Conservation (phyloP, 2,797 vertebrate species). For the Cryptoprocta ferox region DNA sequence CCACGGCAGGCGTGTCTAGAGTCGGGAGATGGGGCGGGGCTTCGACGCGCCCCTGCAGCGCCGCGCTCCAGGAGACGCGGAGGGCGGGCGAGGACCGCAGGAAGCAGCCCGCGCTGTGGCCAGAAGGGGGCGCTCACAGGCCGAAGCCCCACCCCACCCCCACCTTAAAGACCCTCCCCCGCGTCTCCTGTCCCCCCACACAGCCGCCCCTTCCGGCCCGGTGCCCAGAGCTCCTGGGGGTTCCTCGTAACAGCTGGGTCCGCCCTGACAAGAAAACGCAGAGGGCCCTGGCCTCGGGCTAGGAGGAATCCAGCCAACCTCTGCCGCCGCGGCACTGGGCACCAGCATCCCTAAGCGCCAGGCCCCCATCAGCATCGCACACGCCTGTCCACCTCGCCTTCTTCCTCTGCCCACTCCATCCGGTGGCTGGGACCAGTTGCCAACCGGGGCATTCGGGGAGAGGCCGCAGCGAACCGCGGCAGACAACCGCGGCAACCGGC, state of each 20-base stretch:
- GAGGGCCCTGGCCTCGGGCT: not conserved
- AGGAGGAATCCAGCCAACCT: not conserved
- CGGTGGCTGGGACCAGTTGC: not conserved
- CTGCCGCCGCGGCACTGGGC: not conserved
- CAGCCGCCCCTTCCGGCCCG: not conserved
- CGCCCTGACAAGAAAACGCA: not conserved
- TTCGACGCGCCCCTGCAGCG: not conserved
- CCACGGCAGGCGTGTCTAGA: not conserved
- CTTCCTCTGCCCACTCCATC: conserved; percentile 18
- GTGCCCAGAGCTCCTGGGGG: not conserved
- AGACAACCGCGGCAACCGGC: conserved; percentile 24
- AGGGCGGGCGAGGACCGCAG: not conserved
- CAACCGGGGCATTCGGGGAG: not conserved
- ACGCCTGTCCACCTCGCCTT: not conserved
- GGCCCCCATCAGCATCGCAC: not conserved
- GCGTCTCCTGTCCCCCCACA: not conserved
- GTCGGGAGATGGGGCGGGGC: not conserved
- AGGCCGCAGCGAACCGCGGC: conserved; percentile 21
- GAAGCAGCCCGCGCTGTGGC: not conserved
- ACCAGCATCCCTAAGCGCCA: not conserved
- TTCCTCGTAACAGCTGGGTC: not conserved
- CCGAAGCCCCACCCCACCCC: not conserved
- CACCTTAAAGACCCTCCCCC: conserved; percentile 3
- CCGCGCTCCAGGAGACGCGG: not conserved
- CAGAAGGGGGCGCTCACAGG: conserved; percentile 28